Conservation (phyloP, 2,113 vertebrate genomes). For the Ictidomys tridecemlineatus region DNA sequence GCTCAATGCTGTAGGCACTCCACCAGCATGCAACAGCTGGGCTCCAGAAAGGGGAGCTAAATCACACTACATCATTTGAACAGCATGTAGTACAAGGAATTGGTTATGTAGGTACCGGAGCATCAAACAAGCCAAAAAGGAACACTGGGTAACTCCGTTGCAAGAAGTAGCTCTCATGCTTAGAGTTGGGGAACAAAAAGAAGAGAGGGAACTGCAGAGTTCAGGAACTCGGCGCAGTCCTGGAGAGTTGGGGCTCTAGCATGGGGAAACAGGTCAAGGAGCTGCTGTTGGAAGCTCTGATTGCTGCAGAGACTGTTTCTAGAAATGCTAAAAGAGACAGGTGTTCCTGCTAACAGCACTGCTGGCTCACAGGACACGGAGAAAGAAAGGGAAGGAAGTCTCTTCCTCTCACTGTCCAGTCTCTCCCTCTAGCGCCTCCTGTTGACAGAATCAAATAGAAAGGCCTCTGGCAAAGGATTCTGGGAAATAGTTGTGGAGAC, state of each 20-base stretch:
- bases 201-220: not conserved
- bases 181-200: not conserved
- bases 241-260: not conserved
- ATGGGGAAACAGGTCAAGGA: not conserved
- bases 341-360: not conserved
- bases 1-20: not conserved
- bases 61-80: not conserved
- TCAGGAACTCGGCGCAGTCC: not conserved
- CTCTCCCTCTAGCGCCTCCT: not conserved
- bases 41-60: not conserved
- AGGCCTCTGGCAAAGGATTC: not conserved
- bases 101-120: not conserved
- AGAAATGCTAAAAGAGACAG: not conserved
- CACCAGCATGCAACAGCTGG: not conserved
- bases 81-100: not conserved
- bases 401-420: not conserved
- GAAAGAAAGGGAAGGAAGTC: not conserved
- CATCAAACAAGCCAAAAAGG: not conserved
- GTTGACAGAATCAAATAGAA: not conserved
- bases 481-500: not conserved
- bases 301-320: not conserved
- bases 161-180: not conserved
- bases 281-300: not conserved
- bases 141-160: not conserved
- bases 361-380: accelerated